Base-by-base conservation (phyloP, 2,113 vertebrate species). In the Prochilodus magdalenae region DNA sequence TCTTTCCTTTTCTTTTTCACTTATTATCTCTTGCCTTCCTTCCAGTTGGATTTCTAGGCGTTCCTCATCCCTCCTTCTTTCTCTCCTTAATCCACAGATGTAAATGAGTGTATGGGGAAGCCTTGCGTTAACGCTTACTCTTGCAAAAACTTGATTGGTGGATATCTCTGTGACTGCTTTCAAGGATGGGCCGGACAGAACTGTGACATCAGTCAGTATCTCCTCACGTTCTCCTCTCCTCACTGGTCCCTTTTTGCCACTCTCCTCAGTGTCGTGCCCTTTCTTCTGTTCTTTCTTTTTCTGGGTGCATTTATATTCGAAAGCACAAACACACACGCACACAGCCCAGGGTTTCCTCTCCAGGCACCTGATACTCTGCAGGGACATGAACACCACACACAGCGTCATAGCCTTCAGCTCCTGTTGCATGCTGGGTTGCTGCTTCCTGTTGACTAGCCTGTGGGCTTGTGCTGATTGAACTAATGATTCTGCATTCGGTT, bases 91-190 rank as follows among this genome's bases (percentile, higher is more conserved):
- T 96, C 94, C 92, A 94, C 97, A 99, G 98, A 99, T 97, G 95
- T 95, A 92, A 97, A 99, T 96, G 97, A 99, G 91, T 99, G 97
- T 91, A 92, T 94, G 87, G 94, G 93, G 91, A 95, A 94, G 86
- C 97, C 97, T 92, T 99, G 98, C 91, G 91, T 94, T 93, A 96
- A 98, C 86, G 96, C 97, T 96, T 89, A 94, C 87, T 96, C 95
- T 95, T 99, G 98, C 97, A 99, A 97, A 99, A 98, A 99, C 95
- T 94, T 98, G 94, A 97, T 99, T 96, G 97, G 98, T 92, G 96
- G 96, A 96, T 99, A 98, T 98, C 96, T 94, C 95, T 99, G 98
- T 95, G 91, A 92, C 94, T 99, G 98, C 95, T 92, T 96, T 93
- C 93, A 93, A 87, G 98, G 97, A 96, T 99, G 97, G 98, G 95